phyloP scores from a whole-genome alignment of 1,140 invertebrate genomes.

The Drosophila ficusphila region DNA sequence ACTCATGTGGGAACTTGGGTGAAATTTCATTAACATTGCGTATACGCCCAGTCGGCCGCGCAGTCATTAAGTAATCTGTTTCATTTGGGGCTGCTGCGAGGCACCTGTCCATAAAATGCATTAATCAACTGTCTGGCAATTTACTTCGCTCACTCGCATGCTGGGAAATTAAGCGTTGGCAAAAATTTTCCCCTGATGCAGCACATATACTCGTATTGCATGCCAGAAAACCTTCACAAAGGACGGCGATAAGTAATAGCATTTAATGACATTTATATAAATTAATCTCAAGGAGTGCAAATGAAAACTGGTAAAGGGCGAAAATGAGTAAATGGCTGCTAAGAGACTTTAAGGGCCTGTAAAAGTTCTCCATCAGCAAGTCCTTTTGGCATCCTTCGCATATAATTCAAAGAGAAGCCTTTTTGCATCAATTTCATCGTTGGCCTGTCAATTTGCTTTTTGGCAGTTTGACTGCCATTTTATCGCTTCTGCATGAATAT shows the following conservation, averaged over 20 bases:
- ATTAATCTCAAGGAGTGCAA: slow-evolving; percentile 14
- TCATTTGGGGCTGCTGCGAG: slow-evolving; percentile 17
- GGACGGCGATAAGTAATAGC: slow-evolving; percentile 3
- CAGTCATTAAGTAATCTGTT: slow-evolving; percentile 70
- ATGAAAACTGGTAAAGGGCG: slow-evolving; percentile 5
- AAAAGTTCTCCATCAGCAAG: not conserved
- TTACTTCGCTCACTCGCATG: slow-evolving; percentile 44
- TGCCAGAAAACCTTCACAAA: slow-evolving; percentile 3
- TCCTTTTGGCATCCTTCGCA: not conserved
- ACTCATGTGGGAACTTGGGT: slow-evolving; percentile 21
- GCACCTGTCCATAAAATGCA: slow-evolving; percentile 70
- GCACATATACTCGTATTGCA: not conserved
- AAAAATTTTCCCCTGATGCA: slow-evolving; percentile 16
- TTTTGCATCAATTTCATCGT: slow-evolving; percentile 12
- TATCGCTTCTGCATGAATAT: slow-evolving; percentile 9
- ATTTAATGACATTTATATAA: slow-evolving; percentile 18
- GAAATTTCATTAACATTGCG: slow-evolving; percentile 76
- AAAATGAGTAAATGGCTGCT: slow-evolving; percentile 5
- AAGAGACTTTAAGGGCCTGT: not conserved
- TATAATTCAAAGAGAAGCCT: not conserved
- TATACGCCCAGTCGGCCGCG: slow-evolving; percentile 51
- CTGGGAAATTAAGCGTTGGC: slow-evolving; percentile 31
- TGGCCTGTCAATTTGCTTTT: slow-evolving; percentile 22
- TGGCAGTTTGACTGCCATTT: slow-evolving; percentile 25
- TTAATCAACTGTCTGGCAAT: slow-evolving; percentile 77